Base-by-base conservation (phyloP, 2,797 vertebrate genomes). In the Heterohyrax brucei region DNA sequence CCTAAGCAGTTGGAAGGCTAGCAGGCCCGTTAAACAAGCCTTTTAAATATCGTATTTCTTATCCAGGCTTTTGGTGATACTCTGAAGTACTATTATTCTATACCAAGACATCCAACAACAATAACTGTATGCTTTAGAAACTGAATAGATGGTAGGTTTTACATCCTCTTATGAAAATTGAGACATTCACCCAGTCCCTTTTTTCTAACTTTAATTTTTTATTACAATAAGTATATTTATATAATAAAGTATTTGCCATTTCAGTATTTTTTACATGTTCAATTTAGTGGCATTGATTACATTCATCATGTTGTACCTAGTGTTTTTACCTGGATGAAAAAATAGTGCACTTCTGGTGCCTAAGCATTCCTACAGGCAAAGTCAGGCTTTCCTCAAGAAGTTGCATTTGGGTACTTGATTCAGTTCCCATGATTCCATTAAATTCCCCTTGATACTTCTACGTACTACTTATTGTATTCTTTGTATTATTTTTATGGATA, bases 271-370 rank as follows among this genome's bases (percentile, higher is more conserved):
- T 44, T 73, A 12, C 33, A 44, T 44, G n/a, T 73, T 73, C 33
- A 33, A 39, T 44, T 73, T 33, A 39, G 70, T 73, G 70, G 22
- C 70, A 44, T 39, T 39, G 44, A 73, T 73, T 73, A 9, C 70
- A 73, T 44, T 44, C 33, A 39, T 73, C 70, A 73, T 44, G 70
- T 73, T 44, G n/a, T 86, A 21, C 21, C 78, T 4, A 81, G 14
- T 66, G 7, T 77, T 95, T 70, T 80, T 48, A 78, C 72, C 56
- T 94, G n/a, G 10, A n/a, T 72, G 77, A 62, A 64, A 68, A n/a
- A 93, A 62, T n/a, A 59, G 13, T 18, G 6, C 50, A 64, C 33
- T 30, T 21, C 5, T 64, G 53, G 21, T 96, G 13, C 66, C 62
- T 66, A 5, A n/a, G 19, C 10, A 14, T 56, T 62, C 6, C 22